phyloP scores from a whole-genome alignment of 2,797 vertebrate species.

The Semotilus atromaculatus region DNA sequence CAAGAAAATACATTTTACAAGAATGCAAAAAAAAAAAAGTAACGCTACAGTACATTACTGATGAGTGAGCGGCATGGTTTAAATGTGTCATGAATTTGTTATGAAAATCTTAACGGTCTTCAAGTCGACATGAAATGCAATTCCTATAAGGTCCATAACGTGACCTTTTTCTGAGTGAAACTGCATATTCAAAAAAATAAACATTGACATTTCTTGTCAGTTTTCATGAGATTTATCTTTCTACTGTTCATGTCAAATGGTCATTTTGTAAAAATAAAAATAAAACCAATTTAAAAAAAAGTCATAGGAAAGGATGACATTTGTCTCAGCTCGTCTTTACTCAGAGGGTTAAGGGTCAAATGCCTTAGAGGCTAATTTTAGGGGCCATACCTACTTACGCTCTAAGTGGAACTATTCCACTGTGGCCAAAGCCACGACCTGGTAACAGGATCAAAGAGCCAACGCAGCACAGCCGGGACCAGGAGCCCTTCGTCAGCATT shows the following conservation, averaged over 20 bases:
- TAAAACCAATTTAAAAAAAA: too few relatives aligned
- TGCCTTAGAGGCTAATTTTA: conserved; percentile 78
- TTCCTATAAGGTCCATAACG: neutral
- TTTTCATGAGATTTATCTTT: neutral
- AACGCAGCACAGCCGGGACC: conserved; percentile 52
- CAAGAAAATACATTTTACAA: neutral
- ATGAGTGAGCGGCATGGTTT: neutral
- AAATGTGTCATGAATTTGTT: neutral
- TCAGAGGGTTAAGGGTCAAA: conserved; percentile 70
- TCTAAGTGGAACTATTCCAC: conserved; percentile 72
- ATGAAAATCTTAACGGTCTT: neutral
- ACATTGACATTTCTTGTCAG: neutral
- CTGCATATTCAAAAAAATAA: neutral
- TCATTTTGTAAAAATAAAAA: too few relatives aligned
- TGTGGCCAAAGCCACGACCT: conserved; percentile 75
- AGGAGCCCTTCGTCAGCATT: conserved; percentile 37
- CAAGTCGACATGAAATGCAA: neutral
- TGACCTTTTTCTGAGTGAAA: neutral
- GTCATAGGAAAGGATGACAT: conserved; percentile 57
- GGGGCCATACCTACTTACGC: conserved; percentile 74
- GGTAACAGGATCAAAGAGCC: conserved; percentile 77
- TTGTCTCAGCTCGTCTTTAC: conserved; percentile 52
- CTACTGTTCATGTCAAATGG: neutral
- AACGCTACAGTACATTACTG: neutral
- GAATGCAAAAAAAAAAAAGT: neutral